These are phyloP conservation scores for Ctenochaetus hawaiiensis DNA, from an alignment of 2,797 vertebrate species.

Conservation along the genomic window DNA sequence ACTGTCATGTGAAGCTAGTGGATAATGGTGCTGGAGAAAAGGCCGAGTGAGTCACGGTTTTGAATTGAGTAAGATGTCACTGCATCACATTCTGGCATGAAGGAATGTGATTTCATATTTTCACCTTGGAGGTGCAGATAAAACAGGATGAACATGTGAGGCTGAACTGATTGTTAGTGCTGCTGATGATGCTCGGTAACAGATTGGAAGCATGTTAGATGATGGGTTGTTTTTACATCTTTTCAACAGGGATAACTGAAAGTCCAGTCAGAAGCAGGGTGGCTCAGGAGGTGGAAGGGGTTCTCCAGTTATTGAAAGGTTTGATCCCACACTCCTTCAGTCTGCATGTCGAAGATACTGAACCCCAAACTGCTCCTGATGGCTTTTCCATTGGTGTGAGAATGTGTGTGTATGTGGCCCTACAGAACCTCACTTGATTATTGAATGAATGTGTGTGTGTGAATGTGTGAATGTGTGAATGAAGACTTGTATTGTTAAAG, in stretches of 20 bases:
- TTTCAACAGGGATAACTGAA: neutral
- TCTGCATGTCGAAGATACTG: too few species aligned
- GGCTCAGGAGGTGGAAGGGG: too few species aligned
- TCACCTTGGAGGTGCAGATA: conserved; percentile 9
- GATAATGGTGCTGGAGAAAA: conserved; percentile 53
- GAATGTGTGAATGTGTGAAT: too few species aligned
- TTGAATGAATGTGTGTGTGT: too few species aligned
- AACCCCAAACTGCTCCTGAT: too few species aligned
- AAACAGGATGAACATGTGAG: neutral
- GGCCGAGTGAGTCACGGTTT: conserved; percentile 37
- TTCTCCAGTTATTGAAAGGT: too few species aligned
- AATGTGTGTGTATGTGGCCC: too few species aligned
- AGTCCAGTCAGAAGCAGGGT: neutral
- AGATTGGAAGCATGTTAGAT: neutral
- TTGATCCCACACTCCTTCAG: too few species aligned
- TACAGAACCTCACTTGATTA: too few species aligned
- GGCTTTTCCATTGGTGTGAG: too few species aligned
- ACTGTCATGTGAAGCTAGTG: conserved; percentile 43
- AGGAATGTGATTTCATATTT: conserved; percentile 22
- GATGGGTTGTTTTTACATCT: neutral
- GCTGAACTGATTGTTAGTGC: neutral
- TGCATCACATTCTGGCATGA: conserved; percentile 21
- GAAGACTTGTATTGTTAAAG: too few species aligned
- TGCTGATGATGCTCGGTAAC: neutral
- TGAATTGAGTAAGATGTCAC: conserved; percentile 31